Evolutionary conservation across 2,797 vertebrate genomes (phyloP).

Genomic region (Sebastolobus alascanus): DNA sequence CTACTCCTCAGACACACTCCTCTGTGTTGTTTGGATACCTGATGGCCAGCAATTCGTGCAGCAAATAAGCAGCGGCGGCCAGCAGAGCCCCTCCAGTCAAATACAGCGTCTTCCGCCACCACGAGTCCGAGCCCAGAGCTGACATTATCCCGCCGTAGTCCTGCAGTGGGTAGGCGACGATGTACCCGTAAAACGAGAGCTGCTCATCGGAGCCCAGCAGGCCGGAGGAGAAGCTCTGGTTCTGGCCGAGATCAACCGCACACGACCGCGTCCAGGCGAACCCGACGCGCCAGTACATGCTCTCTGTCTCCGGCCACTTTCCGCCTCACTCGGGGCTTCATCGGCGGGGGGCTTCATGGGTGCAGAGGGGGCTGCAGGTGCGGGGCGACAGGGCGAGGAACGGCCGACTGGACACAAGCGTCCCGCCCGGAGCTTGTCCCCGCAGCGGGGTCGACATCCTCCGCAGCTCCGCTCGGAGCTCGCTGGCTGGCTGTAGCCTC

Average conservation of each 20-base stretch:
- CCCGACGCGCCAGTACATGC: slow-evolving; percentile 96
- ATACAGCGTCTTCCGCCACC: slow-evolving; percentile 99
- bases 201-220: slow-evolving; percentile 91
- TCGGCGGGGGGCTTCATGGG: slow-evolving; percentile 81
- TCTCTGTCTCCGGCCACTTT: slow-evolving; percentile 84
- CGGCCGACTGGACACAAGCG: slow-evolving; percentile 55
- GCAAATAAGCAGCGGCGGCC: slow-evolving; percentile 95
- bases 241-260: slow-evolving; percentile 94
- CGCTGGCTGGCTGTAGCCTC: slow-evolving; percentile 23
- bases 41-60: slow-evolving; percentile 95
- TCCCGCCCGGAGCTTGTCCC: slow-evolving; percentile 74
- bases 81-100: slow-evolving; percentile 97
- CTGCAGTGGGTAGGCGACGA: slow-evolving; percentile 93
- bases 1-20: slow-evolving; percentile 10
- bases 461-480: slow-evolving; percentile 66
- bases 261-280: slow-evolving; percentile 93
- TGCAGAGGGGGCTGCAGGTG: slow-evolving; percentile 43
- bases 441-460: slow-evolving; percentile 74
- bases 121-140: slow-evolving; percentile 94
- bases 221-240: slow-evolving; percentile 90
- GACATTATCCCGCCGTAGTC: slow-evolving; percentile 94
- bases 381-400: slow-evolving; percentile 29
- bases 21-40: slow-evolving; percentile 83
- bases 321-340: slow-evolving; percentile 83
- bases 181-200: slow-evolving; percentile 93